A percentile compares a stretch with the other conserved stretches of the same genome.
These are phyloP conservation scores for Entelurus aequoreus DNA, from an alignment of 2,113 vertebrate genomes.

Conservation along the genomic window DNA sequence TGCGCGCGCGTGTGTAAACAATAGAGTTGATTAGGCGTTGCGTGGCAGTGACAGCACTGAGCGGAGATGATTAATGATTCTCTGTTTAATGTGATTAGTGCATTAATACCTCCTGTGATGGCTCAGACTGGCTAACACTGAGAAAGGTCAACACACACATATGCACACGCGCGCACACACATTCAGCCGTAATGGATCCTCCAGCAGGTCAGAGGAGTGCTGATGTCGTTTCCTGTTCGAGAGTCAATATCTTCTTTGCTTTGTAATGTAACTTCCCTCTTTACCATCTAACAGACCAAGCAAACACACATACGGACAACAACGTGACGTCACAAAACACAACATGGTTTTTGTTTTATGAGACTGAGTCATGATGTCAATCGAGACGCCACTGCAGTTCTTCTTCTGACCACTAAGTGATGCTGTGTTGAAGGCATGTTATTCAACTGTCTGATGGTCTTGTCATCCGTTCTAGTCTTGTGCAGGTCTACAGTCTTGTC, in stretches of 20 bases:
- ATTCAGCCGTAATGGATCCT: slow-evolving; percentile 35
- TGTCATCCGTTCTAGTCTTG: too few relatives aligned
- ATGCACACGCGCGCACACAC: slow-evolving; percentile 14
- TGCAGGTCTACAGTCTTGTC: too few relatives aligned
- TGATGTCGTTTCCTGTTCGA: slow-evolving; percentile 33
- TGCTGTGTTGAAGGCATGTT: too few relatives aligned
- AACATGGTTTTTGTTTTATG: too few relatives aligned
- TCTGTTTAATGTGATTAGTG: slow-evolving; percentile 72
- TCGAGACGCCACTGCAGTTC: too few relatives aligned
- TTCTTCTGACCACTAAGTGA: too few relatives aligned
- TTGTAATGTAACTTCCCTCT: slow-evolving; percentile 26
- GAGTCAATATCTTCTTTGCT: slow-evolving; percentile 15
- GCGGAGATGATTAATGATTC: slow-evolving; percentile 71
- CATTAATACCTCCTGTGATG: slow-evolving; percentile 70
- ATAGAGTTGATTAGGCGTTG: slow-evolving; percentile 71
- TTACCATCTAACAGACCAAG: neutral
- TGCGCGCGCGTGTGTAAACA: slow-evolving; percentile 59
- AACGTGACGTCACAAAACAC: too few relatives aligned
- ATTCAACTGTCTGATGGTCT: too few relatives aligned
- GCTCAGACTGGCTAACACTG: slow-evolving; percentile 58
- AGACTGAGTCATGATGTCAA: too few relatives aligned
- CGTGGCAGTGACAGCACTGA: slow-evolving; percentile 65
- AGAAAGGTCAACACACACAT: slow-evolving; percentile 56
- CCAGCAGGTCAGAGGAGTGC: slow-evolving; percentile 50
- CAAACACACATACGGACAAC: neutral